phyloP scores from a whole-genome alignment of 2,888 invertebrate genomes.

The Abrostola triplasia region DNA sequence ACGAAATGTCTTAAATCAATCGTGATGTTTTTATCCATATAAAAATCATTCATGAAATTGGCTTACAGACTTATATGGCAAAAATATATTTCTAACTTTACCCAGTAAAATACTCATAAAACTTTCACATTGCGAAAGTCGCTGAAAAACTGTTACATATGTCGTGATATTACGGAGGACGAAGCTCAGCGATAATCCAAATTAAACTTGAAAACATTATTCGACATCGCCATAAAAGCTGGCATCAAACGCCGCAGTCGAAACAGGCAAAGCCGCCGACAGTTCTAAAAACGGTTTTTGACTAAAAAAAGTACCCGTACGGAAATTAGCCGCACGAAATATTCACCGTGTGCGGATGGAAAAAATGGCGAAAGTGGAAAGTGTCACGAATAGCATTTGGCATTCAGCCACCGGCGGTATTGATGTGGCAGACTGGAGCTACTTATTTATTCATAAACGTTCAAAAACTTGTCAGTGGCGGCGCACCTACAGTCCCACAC shows the following conservation, averaged over 20 bases:
- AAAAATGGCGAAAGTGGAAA: constrained; percentile 83
- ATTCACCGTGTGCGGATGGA: constrained; percentile 68
- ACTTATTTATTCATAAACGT: constrained; percentile 87
- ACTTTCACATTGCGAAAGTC: not conserved
- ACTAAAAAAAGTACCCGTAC: constrained; percentile 39
- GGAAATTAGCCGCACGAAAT: constrained; percentile 78
- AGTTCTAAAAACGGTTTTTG: constrained; percentile 30
- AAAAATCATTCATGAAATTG: not conserved
- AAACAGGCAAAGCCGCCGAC: constrained; percentile 13
- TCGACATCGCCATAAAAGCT: constrained; percentile 19
- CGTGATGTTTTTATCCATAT: not conserved
- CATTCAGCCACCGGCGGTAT: constrained; percentile 82
- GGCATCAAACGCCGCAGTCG: constrained; percentile 14
- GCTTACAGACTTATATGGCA: not conserved
- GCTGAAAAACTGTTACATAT: not conserved
- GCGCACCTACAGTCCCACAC: constrained; percentile 53
- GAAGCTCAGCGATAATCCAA: constrained; percentile 12
- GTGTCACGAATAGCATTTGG: constrained; percentile 85
- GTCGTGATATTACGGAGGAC: not conserved
- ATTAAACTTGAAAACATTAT: constrained; percentile 17
- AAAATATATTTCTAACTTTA: not conserved
- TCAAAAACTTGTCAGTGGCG: constrained; percentile 81
- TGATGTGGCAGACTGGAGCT: constrained; percentile 84
- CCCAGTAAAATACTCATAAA: not conserved
- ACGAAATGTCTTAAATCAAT: too few species aligned